Base-by-base conservation (phyloP, 1,140 invertebrate species). In the Heliconius eleuchia region DNA sequence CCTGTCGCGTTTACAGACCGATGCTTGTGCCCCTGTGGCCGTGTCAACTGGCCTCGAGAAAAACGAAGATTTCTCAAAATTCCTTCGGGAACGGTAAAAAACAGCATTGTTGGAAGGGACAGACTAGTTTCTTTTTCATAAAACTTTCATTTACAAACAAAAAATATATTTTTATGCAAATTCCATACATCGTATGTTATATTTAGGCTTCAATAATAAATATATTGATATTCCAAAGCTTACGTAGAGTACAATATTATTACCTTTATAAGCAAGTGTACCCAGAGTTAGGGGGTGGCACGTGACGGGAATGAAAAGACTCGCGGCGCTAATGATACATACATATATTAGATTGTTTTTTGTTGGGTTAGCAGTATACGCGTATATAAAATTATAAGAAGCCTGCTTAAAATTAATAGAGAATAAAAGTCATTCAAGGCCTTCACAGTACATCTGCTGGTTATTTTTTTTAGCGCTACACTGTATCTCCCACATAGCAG, bases 181-280 rank as follows among this genome's bases (percentile, higher is more conserved):
- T 30, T 27, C 23, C 60, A 30, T 27, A 30, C 11, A 30, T 4
- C 8, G 60, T 66, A n/a, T 13, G 60, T 16, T 66, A 66, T 66
- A 66, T 66, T 66, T 6, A 66, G 27, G 7, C 13, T 66, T 66
- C 60, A 27, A 66, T 66, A 30, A 23, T 66, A 66, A 66, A 66
- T 66, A 66, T 66, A 30, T 66, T 30, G 60, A 11, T 66, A 66
- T 66, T 66, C 27, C 60, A 66, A 30, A 66, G 60, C 60, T 66
- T 30, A 66, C 60, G 60, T 66, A 66, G 60, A 66, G 27, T 66
- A 66, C 60, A 66, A 66, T 66, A 66, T 66, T 66, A 66, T 66
- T 66, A 66, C 30, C 60, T 66, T 66, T 30, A 66, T 66, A 66
- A 66, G 60, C 60, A 66, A 66, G 27, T 66, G 60, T 66, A 66